Base-by-base conservation (phyloP, 2,797 vertebrate genomes). In the Tarsius wallacei region DNA sequence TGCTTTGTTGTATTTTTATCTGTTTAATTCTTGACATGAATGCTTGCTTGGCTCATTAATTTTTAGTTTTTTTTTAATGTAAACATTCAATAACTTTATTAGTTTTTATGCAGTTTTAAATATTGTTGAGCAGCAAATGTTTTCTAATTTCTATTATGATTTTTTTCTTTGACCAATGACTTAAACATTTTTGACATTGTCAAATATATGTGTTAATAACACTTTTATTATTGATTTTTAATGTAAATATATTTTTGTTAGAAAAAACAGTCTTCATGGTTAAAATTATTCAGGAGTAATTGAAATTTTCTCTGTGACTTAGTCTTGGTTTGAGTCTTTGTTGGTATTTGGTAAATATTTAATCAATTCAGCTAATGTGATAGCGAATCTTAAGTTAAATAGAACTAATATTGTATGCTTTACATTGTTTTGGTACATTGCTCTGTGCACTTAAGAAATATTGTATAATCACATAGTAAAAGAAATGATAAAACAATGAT, bases 141-240 rank as follows among this genome's bases (percentile, higher is more conserved):
- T 93, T 91, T 86, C 33, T 96, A 53, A 53, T 77, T 73, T 63
- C 12, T 68, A 16, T 42, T 70, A 31, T 73, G 16, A 87, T 85
- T 86, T 81, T 81, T 5, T 28, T 91, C 15, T 85, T 81, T 91
- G 16, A 74, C 24, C 11, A 94, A 7, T 94, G 28, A 51, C 13
- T 70, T 86, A 42, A 42, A 42, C 42, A 77, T 47, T 88, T 95
- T 66, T 16, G 96, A 61, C 17, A 55, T 94, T 76, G 59, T 96
- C 36, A 68, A 78, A 68, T 61, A 87, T 59, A 83, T 63, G 5
- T 64, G 6, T 93, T 91, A 68, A 73, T 77, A 53, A 81, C 1
- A 86, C 5, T 55, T 94, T 51, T 84, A 4, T 61, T 87, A 36
- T n/a, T 59, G 1, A 11, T 61, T 31, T 89, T 17, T 66, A 42